These are phyloP conservation scores for Scotopteryx bipunctaria DNA, from an alignment of 2,888 invertebrate species.

Conservation along the genomic window DNA sequence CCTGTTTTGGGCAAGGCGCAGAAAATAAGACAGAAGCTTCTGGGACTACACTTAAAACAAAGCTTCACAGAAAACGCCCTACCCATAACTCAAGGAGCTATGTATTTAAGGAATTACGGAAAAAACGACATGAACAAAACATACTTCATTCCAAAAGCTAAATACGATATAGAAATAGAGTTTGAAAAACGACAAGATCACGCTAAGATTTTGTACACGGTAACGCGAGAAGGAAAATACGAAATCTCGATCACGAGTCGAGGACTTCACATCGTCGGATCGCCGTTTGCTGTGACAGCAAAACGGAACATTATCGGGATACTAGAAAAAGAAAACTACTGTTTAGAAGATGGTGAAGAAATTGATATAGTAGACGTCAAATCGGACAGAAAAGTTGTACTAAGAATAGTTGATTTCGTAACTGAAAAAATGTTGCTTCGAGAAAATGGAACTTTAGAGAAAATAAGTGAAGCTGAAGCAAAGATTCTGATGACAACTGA, in stretches of 20 bases:
- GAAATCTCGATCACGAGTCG: conserved; percentile 82
- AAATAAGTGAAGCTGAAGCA: conserved; percentile 74
- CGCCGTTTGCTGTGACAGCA: conserved; percentile 81
- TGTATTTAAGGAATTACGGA: conserved; percentile 71
- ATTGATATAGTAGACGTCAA: conserved; percentile 73
- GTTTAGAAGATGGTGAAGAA: conserved; percentile 76
- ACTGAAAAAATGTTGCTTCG: conserved; percentile 82
- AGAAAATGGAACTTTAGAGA: conserved; percentile 77
- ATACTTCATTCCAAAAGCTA: conserved; percentile 74
- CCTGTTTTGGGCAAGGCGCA: conserved; percentile 77
- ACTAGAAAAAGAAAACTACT: conserved; percentile 66
- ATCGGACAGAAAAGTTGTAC: conserved; percentile 74
- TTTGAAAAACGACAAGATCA: conserved; percentile 73
- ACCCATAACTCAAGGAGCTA: conserved; percentile 73
- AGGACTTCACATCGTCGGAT: conserved; percentile 83
- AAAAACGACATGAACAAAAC: conserved; percentile 76
- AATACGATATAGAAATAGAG: conserved; percentile 79
- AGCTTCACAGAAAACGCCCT: conserved; percentile 66
- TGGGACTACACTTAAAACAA: conserved; percentile 66
- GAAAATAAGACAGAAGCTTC: conserved; percentile 69
- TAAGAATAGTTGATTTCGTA: conserved; percentile 81
- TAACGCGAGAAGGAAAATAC: conserved; percentile 80
- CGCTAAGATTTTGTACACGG: conserved; percentile 77
- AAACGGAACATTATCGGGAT: conserved; percentile 62
- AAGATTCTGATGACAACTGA: conserved; percentile 64